Evolutionary conservation across 2,888 invertebrate genomes (phyloP).

Genomic region (Ophonus ardosiacus): DNA sequence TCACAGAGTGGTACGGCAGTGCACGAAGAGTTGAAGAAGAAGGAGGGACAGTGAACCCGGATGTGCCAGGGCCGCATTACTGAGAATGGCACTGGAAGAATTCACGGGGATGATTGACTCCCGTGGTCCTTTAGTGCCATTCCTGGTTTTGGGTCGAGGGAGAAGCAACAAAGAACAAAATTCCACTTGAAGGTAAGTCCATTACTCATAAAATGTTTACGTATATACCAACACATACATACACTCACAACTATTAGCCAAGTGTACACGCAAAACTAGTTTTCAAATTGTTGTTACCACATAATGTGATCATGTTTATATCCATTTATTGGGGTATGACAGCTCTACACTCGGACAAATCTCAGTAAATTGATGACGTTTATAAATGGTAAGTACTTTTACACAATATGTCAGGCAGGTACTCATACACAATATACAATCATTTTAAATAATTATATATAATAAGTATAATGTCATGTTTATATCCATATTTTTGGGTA

Average conservation of each 20-base stretch:
- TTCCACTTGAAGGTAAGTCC: background rate
- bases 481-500: background rate
- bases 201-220: background rate
- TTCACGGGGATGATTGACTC: slow-evolving; percentile 85
- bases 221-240: background rate
- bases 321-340: too few relatives aligned
- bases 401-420: too few relatives aligned
- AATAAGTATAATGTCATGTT: background rate
- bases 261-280: background rate
- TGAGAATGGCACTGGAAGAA: slow-evolving; percentile 93
- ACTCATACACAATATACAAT: background rate
- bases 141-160: slow-evolving; percentile 71
- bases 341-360: too few relatives aligned
- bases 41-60: slow-evolving; percentile 42
- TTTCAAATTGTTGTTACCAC: background rate
- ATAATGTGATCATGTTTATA: too few relatives aligned
- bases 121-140: slow-evolving; percentile 87
- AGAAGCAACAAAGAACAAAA: background rate
- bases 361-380: too few relatives aligned
- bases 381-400: too few relatives aligned
- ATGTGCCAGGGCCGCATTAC: slow-evolving; percentile 70
- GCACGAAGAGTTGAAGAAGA: background rate
- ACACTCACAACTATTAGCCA: background rate
- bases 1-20: background rate
- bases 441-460: background rate